Conservation (phyloP, 2,888 invertebrate genomes). For the Pteria penguin region DNA sequence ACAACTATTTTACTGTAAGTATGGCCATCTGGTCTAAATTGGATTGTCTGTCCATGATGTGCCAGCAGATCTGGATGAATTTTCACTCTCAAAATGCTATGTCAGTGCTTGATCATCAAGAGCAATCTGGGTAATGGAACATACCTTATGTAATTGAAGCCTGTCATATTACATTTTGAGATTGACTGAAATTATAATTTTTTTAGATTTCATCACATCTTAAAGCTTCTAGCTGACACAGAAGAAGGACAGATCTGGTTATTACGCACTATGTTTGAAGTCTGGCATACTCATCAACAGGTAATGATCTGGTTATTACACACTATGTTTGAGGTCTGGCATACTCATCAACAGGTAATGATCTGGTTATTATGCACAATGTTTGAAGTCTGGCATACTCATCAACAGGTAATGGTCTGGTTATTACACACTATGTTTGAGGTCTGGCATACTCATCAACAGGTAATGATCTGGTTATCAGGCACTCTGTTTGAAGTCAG, state of each 20-base stretch:
- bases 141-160: too few species aligned
- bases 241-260: constrained; percentile 98
- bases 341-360: not conserved
- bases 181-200: not conserved
- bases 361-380: not conserved
- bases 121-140: too few species aligned
- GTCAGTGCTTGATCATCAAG: too few species aligned
- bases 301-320: constrained; percentile 60
- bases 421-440: not conserved
- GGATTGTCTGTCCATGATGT: too few species aligned
- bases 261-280: constrained; percentile 92
- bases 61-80: too few species aligned
- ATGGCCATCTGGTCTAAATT: too few species aligned
- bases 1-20: too few species aligned
- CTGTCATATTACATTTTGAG: not conserved
- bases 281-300: constrained; percentile 97
- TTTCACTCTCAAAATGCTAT: too few species aligned
- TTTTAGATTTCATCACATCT: constrained; percentile 80
- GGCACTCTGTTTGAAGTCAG: not conserved
- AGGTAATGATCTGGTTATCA: not conserved
- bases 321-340: not conserved
- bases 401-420: too few species aligned
- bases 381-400: not conserved
- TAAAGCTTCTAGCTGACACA: constrained; percentile 91
- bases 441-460: not conserved